Conservation (phyloP, 2,113 vertebrate genomes). For the Macquaria ambigua region DNA sequence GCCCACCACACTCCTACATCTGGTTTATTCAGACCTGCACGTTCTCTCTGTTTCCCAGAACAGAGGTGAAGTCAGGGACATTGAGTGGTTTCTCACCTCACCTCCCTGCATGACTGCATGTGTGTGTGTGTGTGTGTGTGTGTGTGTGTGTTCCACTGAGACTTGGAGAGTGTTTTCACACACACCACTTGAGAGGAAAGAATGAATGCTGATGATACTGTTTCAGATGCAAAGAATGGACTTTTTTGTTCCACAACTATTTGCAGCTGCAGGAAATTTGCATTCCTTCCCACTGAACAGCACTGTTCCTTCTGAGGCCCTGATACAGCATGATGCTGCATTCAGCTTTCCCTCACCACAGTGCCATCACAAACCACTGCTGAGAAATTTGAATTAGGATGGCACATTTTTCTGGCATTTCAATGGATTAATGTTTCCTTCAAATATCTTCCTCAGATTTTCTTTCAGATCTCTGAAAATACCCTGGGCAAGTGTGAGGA, state of each 20-base stretch:
- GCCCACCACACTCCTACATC: slow-evolving; percentile 44
- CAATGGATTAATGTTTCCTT: slow-evolving; percentile 54
- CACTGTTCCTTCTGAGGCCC: slow-evolving; percentile 41
- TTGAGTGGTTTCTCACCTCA: slow-evolving; percentile 57
- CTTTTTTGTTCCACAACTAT: slow-evolving; percentile 63
- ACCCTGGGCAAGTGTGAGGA: slow-evolving; percentile 55
- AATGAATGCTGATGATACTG: slow-evolving; percentile 71
- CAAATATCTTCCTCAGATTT: slow-evolving; percentile 72
- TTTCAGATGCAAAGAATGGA: slow-evolving; percentile 63
- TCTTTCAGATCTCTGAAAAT: slow-evolving; percentile 83
- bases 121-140: slow-evolving; percentile 44
- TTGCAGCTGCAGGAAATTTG: slow-evolving; percentile 72
- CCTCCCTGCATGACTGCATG: slow-evolving; percentile 59
- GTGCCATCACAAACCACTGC: slow-evolving; percentile 60
- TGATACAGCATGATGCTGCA: slow-evolving; percentile 52
- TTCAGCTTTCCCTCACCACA: slow-evolving; percentile 47
- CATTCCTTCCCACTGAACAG: slow-evolving; percentile 70
- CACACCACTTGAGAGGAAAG: slow-evolving; percentile 58
- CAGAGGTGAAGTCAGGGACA: slow-evolving; percentile 41
- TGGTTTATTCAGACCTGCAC: slow-evolving; percentile 62
- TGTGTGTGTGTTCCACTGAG: slow-evolving; percentile 56
- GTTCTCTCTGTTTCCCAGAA: slow-evolving; percentile 40
- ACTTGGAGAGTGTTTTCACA: slow-evolving; percentile 54
- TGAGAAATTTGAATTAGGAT: slow-evolving; percentile 17
- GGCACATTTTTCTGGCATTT: slow-evolving; percentile 30